Evolutionary conservation across 2,113 vertebrate species (phyloP).

Genomic region (Vombatus ursinus): DNA sequence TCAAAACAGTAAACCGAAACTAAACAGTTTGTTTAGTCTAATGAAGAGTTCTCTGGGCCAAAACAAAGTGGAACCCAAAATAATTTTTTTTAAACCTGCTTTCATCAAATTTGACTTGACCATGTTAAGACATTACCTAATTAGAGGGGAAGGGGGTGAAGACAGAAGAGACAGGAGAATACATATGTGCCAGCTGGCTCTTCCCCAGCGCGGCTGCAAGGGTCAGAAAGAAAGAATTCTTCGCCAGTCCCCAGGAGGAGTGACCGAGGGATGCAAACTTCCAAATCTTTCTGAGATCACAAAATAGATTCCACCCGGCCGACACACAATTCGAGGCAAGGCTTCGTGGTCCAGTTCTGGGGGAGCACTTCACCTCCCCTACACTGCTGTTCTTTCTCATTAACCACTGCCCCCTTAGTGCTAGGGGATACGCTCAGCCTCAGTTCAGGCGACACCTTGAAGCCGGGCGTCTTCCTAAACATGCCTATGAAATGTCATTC

Average conservation of each 20-base stretch:
- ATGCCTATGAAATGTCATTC: constrained; percentile 57
- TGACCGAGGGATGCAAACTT: too few species aligned
- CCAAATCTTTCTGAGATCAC: background rate
- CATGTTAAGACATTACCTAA: constrained; percentile 43
- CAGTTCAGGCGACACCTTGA: constrained; percentile 73
- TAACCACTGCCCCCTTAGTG: constrained; percentile 33
- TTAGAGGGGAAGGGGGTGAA: constrained; percentile 42
- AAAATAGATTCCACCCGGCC: background rate
- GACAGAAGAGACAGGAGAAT: background rate
- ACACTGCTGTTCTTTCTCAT: background rate
- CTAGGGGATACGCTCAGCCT: constrained; percentile 38
- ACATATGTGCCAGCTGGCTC: background rate
- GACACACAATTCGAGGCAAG: too few species aligned
- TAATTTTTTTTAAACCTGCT: constrained; percentile 47
- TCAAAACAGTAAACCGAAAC: constrained; percentile 60
- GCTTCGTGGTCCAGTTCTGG: too few species aligned
- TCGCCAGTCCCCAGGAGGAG: background rate
- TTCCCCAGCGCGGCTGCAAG: constrained; percentile 18
- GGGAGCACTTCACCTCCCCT: background rate
- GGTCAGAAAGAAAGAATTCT: constrained; percentile 6
- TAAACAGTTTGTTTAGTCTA: constrained; percentile 71
- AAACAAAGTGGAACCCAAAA: constrained; percentile 56
- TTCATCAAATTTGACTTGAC: constrained; percentile 53
- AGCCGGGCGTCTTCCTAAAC: constrained; percentile 61
- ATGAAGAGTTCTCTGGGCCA: constrained; percentile 55